phyloP scores from a whole-genome alignment of 2,888 invertebrate genomes.

The Tiphia femorata region DNA sequence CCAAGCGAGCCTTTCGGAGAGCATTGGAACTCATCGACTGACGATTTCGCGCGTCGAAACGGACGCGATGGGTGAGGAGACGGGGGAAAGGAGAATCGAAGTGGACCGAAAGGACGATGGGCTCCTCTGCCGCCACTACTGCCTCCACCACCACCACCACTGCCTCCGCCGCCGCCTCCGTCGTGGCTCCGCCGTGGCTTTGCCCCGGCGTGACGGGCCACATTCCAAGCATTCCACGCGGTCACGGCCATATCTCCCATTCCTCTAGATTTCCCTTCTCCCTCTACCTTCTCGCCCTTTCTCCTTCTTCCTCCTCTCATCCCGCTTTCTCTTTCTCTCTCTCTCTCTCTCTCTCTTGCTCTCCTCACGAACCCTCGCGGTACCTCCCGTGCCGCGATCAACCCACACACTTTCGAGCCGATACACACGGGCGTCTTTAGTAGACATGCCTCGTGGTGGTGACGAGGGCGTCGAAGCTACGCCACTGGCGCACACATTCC shows the following conservation, averaged over 20 bases:
- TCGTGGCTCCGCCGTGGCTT: conserved; percentile 54
- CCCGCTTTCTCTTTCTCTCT: not conserved
- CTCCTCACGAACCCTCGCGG: not conserved
- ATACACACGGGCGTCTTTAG: too few relatives aligned
- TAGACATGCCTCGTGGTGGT: too few relatives aligned
- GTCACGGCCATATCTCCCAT: conserved; percentile 68
- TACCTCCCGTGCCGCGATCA: not conserved
- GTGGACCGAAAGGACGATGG: conserved; percentile 56
- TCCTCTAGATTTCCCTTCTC: conserved; percentile 59
- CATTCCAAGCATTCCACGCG: conserved; percentile 66
- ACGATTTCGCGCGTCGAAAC: conserved; percentile 27
- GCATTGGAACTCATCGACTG: conserved; percentile 19
- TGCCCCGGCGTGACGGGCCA: conserved; percentile 64
- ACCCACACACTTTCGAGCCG: too few relatives aligned
- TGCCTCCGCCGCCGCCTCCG: too few relatives aligned
- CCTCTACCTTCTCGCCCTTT: conserved; percentile 19
- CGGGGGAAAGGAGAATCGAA: conserved; percentile 48
- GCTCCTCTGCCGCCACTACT: too few relatives aligned
- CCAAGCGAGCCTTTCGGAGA: not conserved
- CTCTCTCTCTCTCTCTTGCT: not conserved
- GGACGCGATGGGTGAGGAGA: conserved; percentile 20
- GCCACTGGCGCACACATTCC: too few relatives aligned
- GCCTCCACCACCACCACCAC: too few relatives aligned
- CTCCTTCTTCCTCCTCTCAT: conserved; percentile 1
- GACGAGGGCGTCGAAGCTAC: too few relatives aligned